These are phyloP conservation scores for Metaphire vulgaris DNA, from an alignment of 1,140 invertebrate genomes.

Conservation along the genomic window DNA sequence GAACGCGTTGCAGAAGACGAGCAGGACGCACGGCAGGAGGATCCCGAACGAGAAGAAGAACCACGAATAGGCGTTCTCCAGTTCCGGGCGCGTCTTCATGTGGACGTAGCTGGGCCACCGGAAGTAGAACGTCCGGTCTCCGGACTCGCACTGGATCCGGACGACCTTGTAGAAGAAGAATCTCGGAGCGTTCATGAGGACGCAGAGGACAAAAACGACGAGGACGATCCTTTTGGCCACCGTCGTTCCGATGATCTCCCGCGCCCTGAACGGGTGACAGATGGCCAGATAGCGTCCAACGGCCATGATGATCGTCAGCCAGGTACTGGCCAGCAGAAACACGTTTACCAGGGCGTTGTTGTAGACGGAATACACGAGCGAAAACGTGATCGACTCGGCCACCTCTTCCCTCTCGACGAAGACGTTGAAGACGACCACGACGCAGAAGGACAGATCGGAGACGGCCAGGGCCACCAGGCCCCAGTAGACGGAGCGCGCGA, in stretches of 20 bases:
- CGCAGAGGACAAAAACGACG: slow-evolving; percentile 38
- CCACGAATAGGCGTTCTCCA: slow-evolving; percentile 4
- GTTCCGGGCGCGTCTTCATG: neutral
- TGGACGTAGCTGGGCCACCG: slow-evolving; percentile 19
- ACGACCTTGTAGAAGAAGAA: slow-evolving; percentile 40
- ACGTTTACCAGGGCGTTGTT: slow-evolving; percentile 39
- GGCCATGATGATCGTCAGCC: slow-evolving; percentile 48
- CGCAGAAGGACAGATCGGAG: slow-evolving; percentile 12
- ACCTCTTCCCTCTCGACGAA: neutral
- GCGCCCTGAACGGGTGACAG: slow-evolving; percentile 46
- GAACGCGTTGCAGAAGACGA: slow-evolving; percentile 26
- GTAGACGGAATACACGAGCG: slow-evolving; percentile 12
- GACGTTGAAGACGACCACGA: neutral
- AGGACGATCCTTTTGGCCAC: slow-evolving; percentile 39
- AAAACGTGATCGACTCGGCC: neutral
- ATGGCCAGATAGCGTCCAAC: slow-evolving; percentile 46
- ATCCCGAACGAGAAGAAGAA: slow-evolving; percentile 32
- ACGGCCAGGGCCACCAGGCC: slow-evolving; percentile 11
- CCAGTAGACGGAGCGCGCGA: slow-evolving; percentile 21
- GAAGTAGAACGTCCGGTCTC: slow-evolving; percentile 28
- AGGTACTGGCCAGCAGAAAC: slow-evolving; percentile 46
- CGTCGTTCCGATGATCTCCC: slow-evolving; percentile 42
- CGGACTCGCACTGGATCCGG: slow-evolving; percentile 33
- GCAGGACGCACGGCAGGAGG: slow-evolving; percentile 33
- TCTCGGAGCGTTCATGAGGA: slow-evolving; percentile 39